Evolutionary conservation across 2,888 invertebrate genomes (phyloP).

Genomic region (Drosophila prolongata): DNA sequence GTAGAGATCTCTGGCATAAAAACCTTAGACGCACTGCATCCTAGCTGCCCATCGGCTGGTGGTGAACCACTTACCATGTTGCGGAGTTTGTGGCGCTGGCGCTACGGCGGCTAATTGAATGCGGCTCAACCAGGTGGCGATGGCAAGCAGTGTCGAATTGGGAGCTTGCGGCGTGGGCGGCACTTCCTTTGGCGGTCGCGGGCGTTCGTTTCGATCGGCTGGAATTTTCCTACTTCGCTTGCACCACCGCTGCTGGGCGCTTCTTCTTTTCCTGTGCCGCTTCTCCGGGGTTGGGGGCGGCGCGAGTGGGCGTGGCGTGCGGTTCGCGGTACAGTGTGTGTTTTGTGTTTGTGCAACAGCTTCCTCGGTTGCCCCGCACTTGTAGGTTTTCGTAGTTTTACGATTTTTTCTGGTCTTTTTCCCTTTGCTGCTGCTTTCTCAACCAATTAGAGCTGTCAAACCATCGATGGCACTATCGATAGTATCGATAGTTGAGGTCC

Average conservation of each 20-base stretch:
- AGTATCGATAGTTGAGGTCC: conserved; percentile 1
- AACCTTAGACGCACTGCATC: conserved; percentile 1
- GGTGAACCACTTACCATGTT: conserved; percentile 52
- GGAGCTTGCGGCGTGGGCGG: conserved; percentile 54
- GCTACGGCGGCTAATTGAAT: conserved; percentile 4
- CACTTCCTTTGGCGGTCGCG: conserved; percentile 71
- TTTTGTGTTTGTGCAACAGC: conserved; percentile 38
- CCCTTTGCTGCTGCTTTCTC: conserved; percentile 36
- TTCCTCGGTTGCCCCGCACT: conserved; percentile 56
- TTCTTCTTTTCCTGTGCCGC: conserved; percentile 5
- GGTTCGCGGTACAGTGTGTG: conserved; percentile 12
- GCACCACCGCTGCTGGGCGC: conserved; percentile 48
- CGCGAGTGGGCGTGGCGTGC: conserved; percentile 25
- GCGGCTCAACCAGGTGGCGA: conserved; percentile 5
- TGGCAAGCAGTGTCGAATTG: not conserved
- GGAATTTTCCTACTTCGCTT: conserved; percentile 51
- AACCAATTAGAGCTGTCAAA: conserved; percentile 20
- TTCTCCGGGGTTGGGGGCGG: conserved; percentile 4
- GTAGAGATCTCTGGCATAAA: too few species aligned
- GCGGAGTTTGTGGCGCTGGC: conserved; percentile 41
- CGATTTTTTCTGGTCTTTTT: conserved; percentile 54
- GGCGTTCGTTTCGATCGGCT: conserved; percentile 52
- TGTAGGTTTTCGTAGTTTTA: conserved; percentile 67
- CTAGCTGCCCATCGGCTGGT: not conserved
- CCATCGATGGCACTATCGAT: conserved; percentile 5